A percentile compares a stretch with the other conserved stretches of the same genome.
These are phyloP conservation scores for Columbina picui DNA, from an alignment of 2,113 vertebrate species.

Conservation along the genomic window DNA sequence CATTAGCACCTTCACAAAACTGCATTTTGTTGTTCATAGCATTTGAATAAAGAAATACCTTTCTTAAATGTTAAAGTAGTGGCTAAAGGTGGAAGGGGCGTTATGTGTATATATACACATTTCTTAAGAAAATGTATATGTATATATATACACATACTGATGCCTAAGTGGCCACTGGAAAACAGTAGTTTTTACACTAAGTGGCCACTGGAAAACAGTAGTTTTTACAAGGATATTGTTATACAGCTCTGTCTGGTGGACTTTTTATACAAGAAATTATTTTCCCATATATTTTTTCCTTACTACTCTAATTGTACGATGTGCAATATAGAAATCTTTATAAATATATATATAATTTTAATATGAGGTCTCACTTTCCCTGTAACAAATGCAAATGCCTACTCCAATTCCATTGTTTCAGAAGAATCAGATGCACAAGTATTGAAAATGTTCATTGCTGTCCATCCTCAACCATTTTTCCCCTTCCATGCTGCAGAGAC, in stretches of 20 bases:
- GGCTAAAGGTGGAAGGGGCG: fast-evolving
- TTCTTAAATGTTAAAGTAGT: background rate
- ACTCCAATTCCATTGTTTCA: background rate
- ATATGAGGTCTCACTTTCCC: background rate
- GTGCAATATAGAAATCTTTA: background rate
- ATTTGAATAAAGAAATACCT: background rate
- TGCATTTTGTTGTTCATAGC: background rate
- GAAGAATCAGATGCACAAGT: background rate
- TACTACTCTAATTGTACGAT: background rate
- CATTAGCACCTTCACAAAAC: background rate
- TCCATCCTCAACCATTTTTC: background rate
- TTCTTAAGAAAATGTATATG: background rate
- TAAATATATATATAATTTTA: background rate
- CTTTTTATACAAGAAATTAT: background rate
- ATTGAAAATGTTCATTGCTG: background rate
- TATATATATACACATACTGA: background rate
- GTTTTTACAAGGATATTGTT: background rate
- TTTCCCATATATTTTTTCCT: background rate
- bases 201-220: background rate
- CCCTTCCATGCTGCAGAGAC: background rate
- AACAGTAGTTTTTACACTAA: background rate
- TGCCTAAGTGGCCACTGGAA: background rate
- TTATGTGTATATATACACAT: background rate
- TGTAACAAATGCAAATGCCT: background rate
- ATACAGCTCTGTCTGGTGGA: background rate